Base-by-base conservation (phyloP, 2,797 vertebrate species). In the Squalus acanthias region DNA sequence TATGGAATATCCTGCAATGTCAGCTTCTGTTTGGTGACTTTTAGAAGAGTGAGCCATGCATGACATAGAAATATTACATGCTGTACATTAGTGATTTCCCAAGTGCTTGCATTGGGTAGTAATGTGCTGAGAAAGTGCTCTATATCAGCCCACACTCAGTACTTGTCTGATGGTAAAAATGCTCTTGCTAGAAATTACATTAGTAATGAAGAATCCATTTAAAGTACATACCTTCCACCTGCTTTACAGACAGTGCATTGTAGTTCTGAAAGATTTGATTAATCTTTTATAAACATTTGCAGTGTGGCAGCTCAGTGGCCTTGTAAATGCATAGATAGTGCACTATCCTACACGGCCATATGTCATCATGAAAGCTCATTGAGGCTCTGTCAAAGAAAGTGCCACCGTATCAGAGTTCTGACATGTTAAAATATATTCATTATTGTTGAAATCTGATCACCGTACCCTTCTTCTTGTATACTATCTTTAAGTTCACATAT, bases 211-310 rank as follows among this genome's bases (percentile, higher is more conserved):
- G 98, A 99, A 99, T 98, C 99, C 99, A 99, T 99, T 99, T 99
- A 99, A 99, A 98, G 98, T 98, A 98, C 99, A 99, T 97, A 98
- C 98, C 99, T 99, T 98, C 98, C 98, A 99, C 98, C 98, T 98
- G 99, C 98, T 98, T 98, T 98, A 95, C 98, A 99, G 99, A 99
- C 99, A 99, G 99, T 99, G 99, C 99, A 98, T 98, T 98, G 98
- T 98, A 99, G 99, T 99, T 99, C 99, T 99, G 98, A 99, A 98
- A 99, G 98, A 98, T 98, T 99, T 99, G 98, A 99, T 99, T 98
- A 99, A 99, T 99, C 99, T 99, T 99, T 99, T 98, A 99, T 99
- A 98, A 98, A 98, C 98, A 98, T 98, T 98, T 98, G 98, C 97
- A 98, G 98, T 98, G 98, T 98, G 98, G 98, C 98, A 98, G 98